A percentile compares a stretch with the other conserved stretches of the same genome.
Evolutionary conservation across 2,797 vertebrate genomes (phyloP).

Genomic region (Muscicapa comitata): DNA sequence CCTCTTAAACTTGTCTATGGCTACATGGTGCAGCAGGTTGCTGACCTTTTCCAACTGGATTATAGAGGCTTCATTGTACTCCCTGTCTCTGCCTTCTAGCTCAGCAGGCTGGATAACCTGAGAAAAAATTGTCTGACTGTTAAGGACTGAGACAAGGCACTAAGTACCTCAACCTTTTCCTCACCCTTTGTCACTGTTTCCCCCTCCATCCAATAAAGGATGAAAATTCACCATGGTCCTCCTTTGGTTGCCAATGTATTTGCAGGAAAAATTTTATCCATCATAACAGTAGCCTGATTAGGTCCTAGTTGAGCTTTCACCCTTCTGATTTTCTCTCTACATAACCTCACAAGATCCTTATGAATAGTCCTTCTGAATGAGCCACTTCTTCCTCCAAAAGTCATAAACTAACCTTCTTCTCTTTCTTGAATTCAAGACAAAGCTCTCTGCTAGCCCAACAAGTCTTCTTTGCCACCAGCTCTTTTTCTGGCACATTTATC

Average conservation of each 20-base stretch:
- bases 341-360: not conserved
- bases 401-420: not conserved
- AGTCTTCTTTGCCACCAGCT: rapidly evolving
- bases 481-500: rapidly evolving
- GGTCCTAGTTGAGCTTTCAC: not conserved
- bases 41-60: not conserved
- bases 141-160: not conserved
- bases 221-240: not conserved
- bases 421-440: not conserved
- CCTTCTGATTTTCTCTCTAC: not conserved
- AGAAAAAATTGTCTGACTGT: not conserved
- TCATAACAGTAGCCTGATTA: not conserved
- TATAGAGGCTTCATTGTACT: not conserved
- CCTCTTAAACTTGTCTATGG: not conserved
- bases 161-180: not conserved
- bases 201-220: not conserved
- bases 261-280: not conserved
- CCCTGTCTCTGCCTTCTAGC: not conserved
- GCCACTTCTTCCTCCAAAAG: not conserved
- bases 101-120: rapidly evolving
- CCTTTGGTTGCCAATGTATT: not conserved
- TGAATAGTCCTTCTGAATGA: not conserved
- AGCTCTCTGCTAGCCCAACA: not conserved
- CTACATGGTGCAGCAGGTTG: not conserved
- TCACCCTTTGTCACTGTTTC: not conserved